Evolutionary conservation across 1,140 invertebrate genomes (phyloP).

Genomic region (Anoplolepis gracilipes): DNA sequence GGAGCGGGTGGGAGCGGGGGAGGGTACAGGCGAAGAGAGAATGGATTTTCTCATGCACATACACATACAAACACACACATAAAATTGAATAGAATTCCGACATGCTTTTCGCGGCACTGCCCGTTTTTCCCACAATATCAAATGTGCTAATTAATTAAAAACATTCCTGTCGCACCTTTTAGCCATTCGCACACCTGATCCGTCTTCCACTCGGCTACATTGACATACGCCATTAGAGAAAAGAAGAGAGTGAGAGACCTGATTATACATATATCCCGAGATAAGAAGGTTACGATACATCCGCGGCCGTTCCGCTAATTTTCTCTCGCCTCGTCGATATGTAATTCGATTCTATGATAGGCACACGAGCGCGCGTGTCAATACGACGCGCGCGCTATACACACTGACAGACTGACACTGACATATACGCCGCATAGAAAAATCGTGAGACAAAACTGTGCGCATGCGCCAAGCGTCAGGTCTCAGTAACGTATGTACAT

Average conservation of each 20-base stretch:
- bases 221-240: conserved; percentile 92
- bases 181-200: conserved; percentile 97
- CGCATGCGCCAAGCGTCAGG: no score
- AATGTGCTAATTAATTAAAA: conserved; percentile 3
- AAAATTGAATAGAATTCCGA: conserved; percentile 33
- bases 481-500: no score
- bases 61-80: not conserved
- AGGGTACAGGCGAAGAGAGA: not conserved
- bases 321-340: not conserved
- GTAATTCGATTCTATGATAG: no score
- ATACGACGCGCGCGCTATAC: no score
- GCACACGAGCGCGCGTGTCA: no score
- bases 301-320: conserved; percentile 12
- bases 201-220: conserved; percentile 96
- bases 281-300: conserved; percentile 37
- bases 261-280: conserved; percentile 49
- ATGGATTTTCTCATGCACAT: conserved; percentile 33
- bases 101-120: not conserved
- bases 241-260: not conserved
- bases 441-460: no score
- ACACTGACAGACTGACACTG: no score
- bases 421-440: no score
- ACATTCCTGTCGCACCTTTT: conserved; percentile 87
- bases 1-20: not conserved
- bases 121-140: not conserved